Conservation (phyloP, 2,113 vertebrate genomes). For the Emydura subglobosa region DNA sequence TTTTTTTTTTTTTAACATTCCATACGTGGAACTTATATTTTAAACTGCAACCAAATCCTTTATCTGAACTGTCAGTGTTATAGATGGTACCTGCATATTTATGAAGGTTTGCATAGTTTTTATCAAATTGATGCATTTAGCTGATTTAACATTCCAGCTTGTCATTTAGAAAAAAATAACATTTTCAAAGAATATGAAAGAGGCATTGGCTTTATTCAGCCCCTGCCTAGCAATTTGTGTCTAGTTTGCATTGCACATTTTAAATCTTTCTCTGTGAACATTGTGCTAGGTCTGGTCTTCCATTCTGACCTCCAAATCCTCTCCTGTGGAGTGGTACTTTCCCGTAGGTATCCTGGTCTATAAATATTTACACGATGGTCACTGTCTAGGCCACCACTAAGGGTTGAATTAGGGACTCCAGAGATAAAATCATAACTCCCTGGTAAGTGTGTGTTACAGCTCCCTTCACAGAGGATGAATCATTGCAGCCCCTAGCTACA, state of each 20-base stretch:
- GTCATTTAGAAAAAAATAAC: conserved; percentile 54
- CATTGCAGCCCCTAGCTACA: too few species aligned
- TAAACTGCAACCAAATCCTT: conserved; percentile 63
- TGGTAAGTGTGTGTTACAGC: not conserved
- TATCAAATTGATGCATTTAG: conserved; percentile 74
- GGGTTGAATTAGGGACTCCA: not conserved
- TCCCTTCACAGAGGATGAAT: too few species aligned
- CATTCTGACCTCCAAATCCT: not conserved
- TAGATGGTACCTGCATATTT: conserved; percentile 77
- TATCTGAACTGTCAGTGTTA: conserved; percentile 81
- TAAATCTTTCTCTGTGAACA: not conserved
- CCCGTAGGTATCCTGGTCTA: not conserved
- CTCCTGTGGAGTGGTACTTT: fast-evolving
- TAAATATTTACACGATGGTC: not conserved
- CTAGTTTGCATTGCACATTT: not conserved
- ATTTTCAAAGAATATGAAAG: conserved; percentile 72
- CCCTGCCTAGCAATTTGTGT: conserved; percentile 20
- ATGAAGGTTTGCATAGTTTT: conserved; percentile 78
- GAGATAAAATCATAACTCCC: not conserved
- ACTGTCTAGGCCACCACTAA: not conserved
- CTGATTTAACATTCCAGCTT: conserved; percentile 66
- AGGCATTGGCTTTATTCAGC: conserved; percentile 37
- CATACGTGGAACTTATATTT: conserved; percentile 61
- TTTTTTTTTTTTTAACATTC: conserved; percentile 68
- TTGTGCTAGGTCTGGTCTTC: not conserved